Evolutionary conservation across 2,113 vertebrate genomes (phyloP).

Genomic region (Scomber japonicus): DNA sequence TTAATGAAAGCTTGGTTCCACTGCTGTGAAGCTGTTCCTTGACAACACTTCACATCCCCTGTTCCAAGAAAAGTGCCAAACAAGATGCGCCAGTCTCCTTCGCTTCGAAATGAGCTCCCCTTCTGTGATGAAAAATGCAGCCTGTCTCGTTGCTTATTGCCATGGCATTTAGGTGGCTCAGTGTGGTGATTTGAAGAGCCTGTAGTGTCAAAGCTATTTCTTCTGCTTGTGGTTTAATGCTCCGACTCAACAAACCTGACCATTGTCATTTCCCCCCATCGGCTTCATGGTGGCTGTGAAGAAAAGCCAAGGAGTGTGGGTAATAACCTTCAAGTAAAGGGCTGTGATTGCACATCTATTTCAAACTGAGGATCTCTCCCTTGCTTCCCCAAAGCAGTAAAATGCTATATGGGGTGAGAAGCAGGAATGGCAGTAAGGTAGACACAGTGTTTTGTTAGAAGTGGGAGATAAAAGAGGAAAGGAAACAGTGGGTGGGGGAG

Average conservation of each 20-base stretch:
- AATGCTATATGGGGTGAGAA: constrained; percentile 68
- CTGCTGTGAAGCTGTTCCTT: constrained; percentile 75
- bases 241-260: constrained; percentile 83
- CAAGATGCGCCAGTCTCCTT: constrained; percentile 60
- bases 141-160: constrained; percentile 82
- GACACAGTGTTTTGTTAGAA: constrained; percentile 68
- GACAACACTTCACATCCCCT: constrained; percentile 72
- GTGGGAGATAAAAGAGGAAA: constrained; percentile 57
- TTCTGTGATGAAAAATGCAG: constrained; percentile 80
- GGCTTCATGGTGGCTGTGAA: constrained; percentile 76
- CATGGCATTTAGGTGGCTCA: constrained; percentile 79
- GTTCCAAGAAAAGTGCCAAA: constrained; percentile 75
- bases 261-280: constrained; percentile 83
- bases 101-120: constrained; percentile 74
- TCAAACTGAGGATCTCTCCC: constrained; percentile 74
- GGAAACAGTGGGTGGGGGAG: constrained; percentile 32
- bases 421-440: constrained; percentile 61
- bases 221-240: constrained; percentile 78
- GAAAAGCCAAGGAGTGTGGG: constrained; percentile 75
- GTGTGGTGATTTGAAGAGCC: constrained; percentile 79
- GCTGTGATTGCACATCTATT: constrained; percentile 83
- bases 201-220: constrained; percentile 80
- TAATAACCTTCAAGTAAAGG: constrained; percentile 84
- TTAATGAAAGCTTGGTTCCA: constrained; percentile 81
- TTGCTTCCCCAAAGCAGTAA: constrained; percentile 73